Evolutionary conservation across 2,888 invertebrate genomes (phyloP), one percentile per base, ranked within the genome.

Genomic region (Acrobasis suavella): DNA sequence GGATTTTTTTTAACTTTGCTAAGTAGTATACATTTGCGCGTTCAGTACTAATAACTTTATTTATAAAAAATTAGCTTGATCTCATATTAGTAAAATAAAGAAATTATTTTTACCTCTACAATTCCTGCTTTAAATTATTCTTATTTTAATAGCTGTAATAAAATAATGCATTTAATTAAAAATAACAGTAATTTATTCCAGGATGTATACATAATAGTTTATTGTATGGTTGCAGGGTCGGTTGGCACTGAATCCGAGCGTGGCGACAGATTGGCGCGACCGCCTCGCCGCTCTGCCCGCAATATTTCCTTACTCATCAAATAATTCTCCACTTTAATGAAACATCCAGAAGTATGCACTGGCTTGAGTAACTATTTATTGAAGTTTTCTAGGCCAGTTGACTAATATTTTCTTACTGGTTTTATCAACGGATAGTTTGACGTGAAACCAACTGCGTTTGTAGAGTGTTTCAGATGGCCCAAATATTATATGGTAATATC

Each of bases 261-360:
- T 67, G 87, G 86, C 89, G 88, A 82, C 91, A 78, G 72, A 65
- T 67, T 74, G 89, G 83, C 86, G 86, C 82, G 78, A 67, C 77
- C 71, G 74, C 73, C 79, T 74, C 73, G 75, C 78, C 78, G 73
- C 73, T 22, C 39, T 50, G 16, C 73, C 69, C 69, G 69, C 70
- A 64, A 78, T 78, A 77, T 78, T 77, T 70, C 73, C 76, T 77
- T 78, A 73, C 74, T 73, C 75, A 72, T 72, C 72, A 75, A 79
- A 78, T 77, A 79, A 68, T 63, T 71, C 65, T 68, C 68, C 72
- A 73, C 71, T 71, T 71, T 69, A 66, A 70, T 66, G 63, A 68
- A 70, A 70, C 73, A 73, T 76, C 72, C 68, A 67, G 72, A 64
- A 76, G 74, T 64, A 71, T 69, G 71, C 71, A 70, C 69, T 71